Conservation (phyloP, 2,113 vertebrate species). For the Plecturocebus donacophilus region DNA sequence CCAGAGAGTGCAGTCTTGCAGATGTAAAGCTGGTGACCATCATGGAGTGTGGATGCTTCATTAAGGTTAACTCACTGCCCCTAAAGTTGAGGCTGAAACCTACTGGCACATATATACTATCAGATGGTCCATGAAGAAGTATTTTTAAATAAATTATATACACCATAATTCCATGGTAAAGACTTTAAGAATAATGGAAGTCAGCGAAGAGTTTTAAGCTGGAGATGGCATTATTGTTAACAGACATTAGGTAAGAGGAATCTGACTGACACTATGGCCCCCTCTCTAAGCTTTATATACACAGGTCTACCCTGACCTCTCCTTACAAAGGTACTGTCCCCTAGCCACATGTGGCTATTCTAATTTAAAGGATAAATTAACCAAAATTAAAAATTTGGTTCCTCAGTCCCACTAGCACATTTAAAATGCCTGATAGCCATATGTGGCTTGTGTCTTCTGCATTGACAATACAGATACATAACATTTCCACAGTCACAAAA, state of each 20-base stretch:
- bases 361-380: not conserved
- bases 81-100: not conserved
- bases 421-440: not conserved
- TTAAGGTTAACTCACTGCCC: not conserved
- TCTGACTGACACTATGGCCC: not conserved
- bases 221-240: not conserved
- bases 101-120: not conserved
- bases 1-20: not conserved
- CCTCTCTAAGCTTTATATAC: not conserved
- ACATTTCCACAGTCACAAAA: not conserved
- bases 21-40: not conserved
- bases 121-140: not conserved
- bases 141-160: constrained; percentile 6
- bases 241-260: not conserved
- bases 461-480: not conserved
- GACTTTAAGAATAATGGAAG: not conserved
- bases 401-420: not conserved
- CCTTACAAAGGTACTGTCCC: not conserved
- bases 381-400: not conserved
- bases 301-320: not conserved
- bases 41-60: not conserved
- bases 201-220: not conserved
- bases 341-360: not conserved
- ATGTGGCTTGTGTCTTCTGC: not conserved
- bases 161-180: not conserved